Evolutionary conservation across 2,888 invertebrate genomes (phyloP).

Genomic region (Drosophila ezoana): DNA sequence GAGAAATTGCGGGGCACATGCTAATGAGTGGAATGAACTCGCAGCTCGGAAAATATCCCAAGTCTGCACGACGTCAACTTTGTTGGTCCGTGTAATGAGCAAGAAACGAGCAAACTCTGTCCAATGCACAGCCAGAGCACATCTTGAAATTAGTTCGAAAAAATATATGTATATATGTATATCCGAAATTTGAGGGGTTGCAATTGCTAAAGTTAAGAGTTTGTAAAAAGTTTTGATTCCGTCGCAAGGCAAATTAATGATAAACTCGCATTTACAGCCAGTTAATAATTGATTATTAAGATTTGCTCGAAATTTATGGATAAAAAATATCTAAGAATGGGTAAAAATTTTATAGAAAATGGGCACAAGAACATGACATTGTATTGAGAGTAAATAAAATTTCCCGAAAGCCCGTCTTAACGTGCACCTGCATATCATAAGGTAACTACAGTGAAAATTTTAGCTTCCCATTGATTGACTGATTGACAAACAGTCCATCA

Average conservation of each 20-base stretch:
- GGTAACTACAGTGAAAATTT: no score
- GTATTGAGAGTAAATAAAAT: no score
- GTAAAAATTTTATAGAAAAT: neutral
- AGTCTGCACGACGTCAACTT: constrained; percentile 36
- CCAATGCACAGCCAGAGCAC: constrained; percentile 23
- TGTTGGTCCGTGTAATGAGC: constrained; percentile 25
- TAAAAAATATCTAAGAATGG: neutral
- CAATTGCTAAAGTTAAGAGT: constrained; percentile 21
- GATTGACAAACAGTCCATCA: no score
- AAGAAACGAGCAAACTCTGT: constrained; percentile 17
- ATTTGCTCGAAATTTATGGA: neutral
- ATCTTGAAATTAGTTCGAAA: constrained; percentile 56
- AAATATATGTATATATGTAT: constrained; percentile 5
- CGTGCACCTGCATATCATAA: no score
- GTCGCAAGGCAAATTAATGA: constrained; percentile 1
- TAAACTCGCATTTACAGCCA: constrained; percentile 19
- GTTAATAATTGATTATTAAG: constrained; percentile 20
- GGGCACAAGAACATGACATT: no score
- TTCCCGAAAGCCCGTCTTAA: no score
- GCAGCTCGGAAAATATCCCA: constrained; percentile 30
- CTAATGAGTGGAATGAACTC: constrained; percentile 80
- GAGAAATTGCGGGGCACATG: constrained; percentile 38
- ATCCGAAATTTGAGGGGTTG: constrained; percentile 49
- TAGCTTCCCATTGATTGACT: no score
- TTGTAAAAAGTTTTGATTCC: constrained; percentile 8